phyloP scores from a whole-genome alignment of 1,140 invertebrate genomes.

The Tetragnatha versicolor region DNA sequence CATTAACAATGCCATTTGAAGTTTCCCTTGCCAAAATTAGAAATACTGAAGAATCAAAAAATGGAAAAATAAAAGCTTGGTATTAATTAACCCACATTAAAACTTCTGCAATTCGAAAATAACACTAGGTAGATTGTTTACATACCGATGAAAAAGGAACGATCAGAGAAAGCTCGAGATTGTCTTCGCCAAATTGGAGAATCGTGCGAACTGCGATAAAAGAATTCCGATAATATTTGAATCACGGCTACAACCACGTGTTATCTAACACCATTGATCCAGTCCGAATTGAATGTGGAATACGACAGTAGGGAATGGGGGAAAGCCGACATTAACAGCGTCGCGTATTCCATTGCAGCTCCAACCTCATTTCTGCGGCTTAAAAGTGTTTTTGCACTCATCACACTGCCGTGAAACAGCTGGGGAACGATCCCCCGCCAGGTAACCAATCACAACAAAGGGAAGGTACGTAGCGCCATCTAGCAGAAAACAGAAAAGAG shows the following conservation, averaged over 20 bases:
- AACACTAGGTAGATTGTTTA: background rate
- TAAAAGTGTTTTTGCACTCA: slow-evolving; percentile 51
- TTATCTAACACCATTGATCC: slow-evolving; percentile 44
- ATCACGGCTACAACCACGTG: slow-evolving; percentile 21
- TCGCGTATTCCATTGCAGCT: slow-evolving; percentile 3
- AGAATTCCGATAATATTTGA: background rate
- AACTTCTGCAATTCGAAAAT: background rate
- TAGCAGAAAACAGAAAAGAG: no score
- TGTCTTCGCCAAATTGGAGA: background rate
- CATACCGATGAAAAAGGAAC: background rate
- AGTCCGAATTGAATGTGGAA: background rate
- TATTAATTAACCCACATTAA: background rate
- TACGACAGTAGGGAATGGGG: background rate
- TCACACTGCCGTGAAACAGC: slow-evolving; percentile 47
- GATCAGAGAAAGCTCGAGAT: background rate
- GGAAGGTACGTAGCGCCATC: no score
- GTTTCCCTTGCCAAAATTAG: no score
- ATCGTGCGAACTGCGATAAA: background rate
- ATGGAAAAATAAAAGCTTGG: background rate
- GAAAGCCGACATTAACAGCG: slow-evolving; percentile 1
- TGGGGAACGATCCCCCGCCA: no score
- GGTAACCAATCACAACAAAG: no score
- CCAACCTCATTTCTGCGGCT: slow-evolving; percentile 26
- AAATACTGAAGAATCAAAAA: no score
- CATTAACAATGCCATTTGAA: no score